phyloP scores from a whole-genome alignment of 2,113 vertebrate genomes.

The Oreochromis aureus region DNA sequence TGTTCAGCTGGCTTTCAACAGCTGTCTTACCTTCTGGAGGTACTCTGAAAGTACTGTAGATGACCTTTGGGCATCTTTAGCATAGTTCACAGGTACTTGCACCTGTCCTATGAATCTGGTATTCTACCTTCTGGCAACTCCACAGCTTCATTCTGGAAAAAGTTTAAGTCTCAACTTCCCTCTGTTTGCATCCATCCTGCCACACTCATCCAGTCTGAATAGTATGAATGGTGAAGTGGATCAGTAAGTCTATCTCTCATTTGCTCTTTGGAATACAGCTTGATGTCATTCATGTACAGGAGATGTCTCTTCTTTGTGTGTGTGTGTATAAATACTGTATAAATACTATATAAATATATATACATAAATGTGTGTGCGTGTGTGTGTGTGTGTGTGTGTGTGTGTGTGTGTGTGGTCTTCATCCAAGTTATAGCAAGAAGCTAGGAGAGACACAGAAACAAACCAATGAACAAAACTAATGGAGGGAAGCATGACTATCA shows the following conservation, averaged over 20 bases:
- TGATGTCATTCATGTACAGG: too few species aligned
- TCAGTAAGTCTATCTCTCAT: neutral
- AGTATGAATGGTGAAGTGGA: neutral
- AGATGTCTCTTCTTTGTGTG: too few species aligned
- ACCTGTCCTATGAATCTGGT: neutral
- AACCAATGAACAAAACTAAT: neutral
- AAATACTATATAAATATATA: too few species aligned
- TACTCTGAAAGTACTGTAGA: neutral
- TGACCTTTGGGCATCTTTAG: neutral
- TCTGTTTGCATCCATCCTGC: neutral
- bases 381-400: neutral
- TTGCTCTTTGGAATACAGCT: neutral
- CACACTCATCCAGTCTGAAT: neutral
- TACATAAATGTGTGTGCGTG: neutral
- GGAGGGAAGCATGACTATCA: neutral
- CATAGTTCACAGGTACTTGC: neutral
- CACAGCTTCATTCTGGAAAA: neutral
- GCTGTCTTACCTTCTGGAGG: neutral
- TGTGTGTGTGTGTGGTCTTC: neutral
- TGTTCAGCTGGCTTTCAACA: neutral
- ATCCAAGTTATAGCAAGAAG: neutral
- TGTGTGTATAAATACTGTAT: neutral
- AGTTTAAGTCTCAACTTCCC: neutral
- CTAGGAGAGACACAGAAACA: neutral
- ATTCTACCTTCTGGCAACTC: neutral